Conservation (phyloP, 2,888 invertebrate species). For the Euspilapteryx auroguttella region DNA sequence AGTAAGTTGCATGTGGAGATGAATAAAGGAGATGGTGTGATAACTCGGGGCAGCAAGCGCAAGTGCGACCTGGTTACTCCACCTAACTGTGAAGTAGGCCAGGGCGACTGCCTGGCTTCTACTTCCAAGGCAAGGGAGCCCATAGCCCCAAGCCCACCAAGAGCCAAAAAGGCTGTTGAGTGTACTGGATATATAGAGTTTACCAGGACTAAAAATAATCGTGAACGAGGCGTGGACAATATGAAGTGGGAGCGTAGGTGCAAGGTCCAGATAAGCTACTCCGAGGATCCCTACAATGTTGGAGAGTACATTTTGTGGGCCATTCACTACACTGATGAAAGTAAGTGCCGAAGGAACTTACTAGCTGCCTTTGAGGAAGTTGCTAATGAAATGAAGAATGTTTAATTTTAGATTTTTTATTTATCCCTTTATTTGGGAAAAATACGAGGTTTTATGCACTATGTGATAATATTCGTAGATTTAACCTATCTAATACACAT, state of each 20-base stretch:
- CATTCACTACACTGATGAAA: conserved; percentile 63
- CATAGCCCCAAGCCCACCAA: conserved; percentile 27
- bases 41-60: conserved; percentile 17
- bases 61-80: conserved; percentile 36
- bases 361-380: conserved; percentile 52
- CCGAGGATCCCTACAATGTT: conserved; percentile 45
- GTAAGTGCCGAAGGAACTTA: conserved; percentile 61
- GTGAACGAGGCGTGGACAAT: conserved; percentile 25
- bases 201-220: conserved; percentile 31
- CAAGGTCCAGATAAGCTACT: conserved; percentile 65
- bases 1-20: no score
- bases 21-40: conserved; percentile 33
- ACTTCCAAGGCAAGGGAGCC: conserved; percentile 34
- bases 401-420: no score
- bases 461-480: no score
- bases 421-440: no score
- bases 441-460: no score
- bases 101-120: conserved; percentile 49
- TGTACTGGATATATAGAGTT: conserved; percentile 50
- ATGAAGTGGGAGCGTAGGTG: conserved; percentile 66
- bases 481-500: no score
- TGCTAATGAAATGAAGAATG: conserved; percentile 23
- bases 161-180: conserved; percentile 44
- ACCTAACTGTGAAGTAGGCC: conserved; percentile 37
- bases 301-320: conserved; percentile 64